Conservation (phyloP, 1,140 invertebrate species). For the Drosophila insularis region DNA sequence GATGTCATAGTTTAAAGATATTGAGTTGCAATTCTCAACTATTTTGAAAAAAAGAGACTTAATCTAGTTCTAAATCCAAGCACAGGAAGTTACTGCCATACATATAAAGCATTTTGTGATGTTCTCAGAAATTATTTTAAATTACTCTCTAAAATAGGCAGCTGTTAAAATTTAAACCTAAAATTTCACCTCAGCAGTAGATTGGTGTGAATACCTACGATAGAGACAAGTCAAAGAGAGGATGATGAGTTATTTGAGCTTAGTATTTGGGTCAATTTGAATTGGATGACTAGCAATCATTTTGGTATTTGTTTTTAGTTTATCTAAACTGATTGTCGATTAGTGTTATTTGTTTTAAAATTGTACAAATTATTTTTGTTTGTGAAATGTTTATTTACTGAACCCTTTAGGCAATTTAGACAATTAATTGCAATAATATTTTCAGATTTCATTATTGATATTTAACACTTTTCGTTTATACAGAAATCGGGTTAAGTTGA, state of each 20-base stretch:
- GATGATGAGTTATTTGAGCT: conserved; percentile 6
- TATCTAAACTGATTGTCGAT: not conserved
- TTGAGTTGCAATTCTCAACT: no score
- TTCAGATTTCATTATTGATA: conserved; percentile 52
- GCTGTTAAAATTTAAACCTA: not conserved
- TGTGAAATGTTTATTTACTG: conserved; percentile 17
- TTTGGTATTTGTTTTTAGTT: not conserved
- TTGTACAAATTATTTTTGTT: not conserved
- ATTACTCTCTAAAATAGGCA: not conserved
- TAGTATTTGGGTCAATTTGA: conserved; percentile 77
- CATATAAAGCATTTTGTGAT: no score
- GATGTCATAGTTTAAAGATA: no score
- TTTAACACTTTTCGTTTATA: conserved; percentile 35
- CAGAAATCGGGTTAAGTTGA: conserved; percentile 68
- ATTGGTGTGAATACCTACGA: not conserved
- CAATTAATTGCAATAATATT: conserved; percentile 21
- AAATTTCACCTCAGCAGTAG: not conserved
- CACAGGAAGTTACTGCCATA: no score
- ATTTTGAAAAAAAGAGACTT: no score
- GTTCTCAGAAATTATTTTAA: no score
- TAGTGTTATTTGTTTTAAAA: not conserved
- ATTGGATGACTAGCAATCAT: conserved; percentile 29
- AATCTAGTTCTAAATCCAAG: no score
- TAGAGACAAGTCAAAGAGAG: not conserved
- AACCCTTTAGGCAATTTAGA: conserved; percentile 25